phyloP scores from a whole-genome alignment of 1,140 invertebrate genomes.

The Macrosteles quadrilineatus region DNA sequence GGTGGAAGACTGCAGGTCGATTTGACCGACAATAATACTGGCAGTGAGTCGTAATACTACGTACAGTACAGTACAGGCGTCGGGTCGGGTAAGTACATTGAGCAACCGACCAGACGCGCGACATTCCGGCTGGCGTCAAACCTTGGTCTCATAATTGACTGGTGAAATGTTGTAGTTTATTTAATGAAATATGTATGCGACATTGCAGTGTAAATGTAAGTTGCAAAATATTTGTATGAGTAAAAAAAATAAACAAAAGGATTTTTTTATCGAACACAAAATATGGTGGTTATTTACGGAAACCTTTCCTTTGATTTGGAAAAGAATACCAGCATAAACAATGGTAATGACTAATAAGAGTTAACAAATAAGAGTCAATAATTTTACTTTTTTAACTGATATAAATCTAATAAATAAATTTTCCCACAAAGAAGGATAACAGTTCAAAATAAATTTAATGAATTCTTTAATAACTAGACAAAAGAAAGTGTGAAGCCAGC shows the following conservation, averaged over 20 bases:
- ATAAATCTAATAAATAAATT: no score
- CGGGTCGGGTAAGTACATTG: conserved; percentile 14
- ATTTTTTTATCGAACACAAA: not conserved
- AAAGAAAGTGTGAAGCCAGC: no score
- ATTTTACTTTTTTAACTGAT: no score
- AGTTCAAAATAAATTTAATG: no score
- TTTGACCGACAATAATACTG: conserved; percentile 2
- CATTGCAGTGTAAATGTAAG: not conserved
- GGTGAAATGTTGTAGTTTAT: not conserved
- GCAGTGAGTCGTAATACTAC: conserved; percentile 19
- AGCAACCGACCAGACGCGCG: not conserved
- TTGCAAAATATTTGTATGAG: not conserved
- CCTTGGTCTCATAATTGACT: not conserved
- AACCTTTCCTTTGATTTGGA: no score
- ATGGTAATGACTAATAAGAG: no score
- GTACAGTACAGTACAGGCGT: not conserved
- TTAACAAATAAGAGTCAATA: no score
- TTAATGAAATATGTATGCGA: not conserved
- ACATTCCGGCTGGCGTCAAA: not conserved
- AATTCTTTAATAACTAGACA: no score
- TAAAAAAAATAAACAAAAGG: not conserved
- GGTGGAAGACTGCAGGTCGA: conserved; percentile 4
- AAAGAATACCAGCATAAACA: no score
- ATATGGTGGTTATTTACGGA: not conserved
- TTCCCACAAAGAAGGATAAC: no score